Conservation (phyloP, 2,113 vertebrate genomes). For the Rana temporaria region DNA sequence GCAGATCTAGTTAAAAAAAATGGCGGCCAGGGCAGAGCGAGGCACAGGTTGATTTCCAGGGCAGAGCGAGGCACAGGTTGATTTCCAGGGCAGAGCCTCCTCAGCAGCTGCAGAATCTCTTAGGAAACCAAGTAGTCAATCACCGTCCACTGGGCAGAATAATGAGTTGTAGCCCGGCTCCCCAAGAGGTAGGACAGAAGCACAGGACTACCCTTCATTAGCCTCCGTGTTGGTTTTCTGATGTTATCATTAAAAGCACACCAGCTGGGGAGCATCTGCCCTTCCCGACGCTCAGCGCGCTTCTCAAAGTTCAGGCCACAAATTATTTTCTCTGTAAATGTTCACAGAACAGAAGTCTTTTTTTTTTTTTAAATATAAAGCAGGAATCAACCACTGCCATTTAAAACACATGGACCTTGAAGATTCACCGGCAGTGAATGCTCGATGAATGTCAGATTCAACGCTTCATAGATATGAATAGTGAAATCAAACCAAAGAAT, state of each 20-base stretch:
- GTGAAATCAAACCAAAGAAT: no score
- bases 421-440: no score
- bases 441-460: no score
- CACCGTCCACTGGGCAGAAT: conserved; percentile 41
- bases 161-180: background rate
- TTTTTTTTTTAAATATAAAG: no score
- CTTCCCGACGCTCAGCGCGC: no score
- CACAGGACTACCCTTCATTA: background rate
- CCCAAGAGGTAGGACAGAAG: background rate
- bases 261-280: conserved; percentile 1
- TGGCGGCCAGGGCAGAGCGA: background rate
- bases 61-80: background rate
- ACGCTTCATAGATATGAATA: no score
- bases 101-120: conserved; percentile 40
- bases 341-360: no score
- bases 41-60: conserved; percentile 11
- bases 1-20: background rate
- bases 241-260: background rate
- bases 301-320: background rate
- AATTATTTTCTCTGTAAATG: no score
- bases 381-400: no score
- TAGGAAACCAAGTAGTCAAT: conserved; percentile 26
- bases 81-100: background rate
- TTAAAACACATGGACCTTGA: no score
- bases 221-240: background rate